Percentiles rank a stretch among this genome's conserved stretches.
phyloP scores from a whole-genome alignment of 2,888 invertebrate species.

The Philonicus albiceps region DNA sequence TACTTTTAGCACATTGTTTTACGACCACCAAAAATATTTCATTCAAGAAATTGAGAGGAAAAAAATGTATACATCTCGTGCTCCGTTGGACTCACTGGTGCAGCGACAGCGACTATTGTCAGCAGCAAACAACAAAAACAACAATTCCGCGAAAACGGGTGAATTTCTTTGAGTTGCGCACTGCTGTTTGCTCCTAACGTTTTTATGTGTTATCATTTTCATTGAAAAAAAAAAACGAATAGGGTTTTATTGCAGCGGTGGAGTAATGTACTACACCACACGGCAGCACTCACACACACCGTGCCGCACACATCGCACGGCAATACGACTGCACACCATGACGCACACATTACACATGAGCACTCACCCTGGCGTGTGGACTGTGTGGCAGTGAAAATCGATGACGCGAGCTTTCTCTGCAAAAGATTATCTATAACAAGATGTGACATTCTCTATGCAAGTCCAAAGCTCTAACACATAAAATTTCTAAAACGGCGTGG shows the following conservation, averaged over 20 bases:
- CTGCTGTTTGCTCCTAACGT: background rate
- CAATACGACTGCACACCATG: background rate
- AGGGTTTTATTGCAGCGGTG: conserved; percentile 7
- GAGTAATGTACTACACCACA: background rate
- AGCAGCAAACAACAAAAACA: background rate
- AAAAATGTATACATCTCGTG: background rate
- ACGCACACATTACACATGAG: background rate
- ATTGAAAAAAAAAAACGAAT: conserved; percentile 28
- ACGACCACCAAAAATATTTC: conserved; percentile 13
- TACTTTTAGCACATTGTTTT: background rate
- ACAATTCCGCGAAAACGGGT: background rate
- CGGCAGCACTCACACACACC: too few species aligned
- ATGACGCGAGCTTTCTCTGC: background rate
- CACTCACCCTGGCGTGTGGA: background rate
- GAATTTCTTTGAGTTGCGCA: background rate
- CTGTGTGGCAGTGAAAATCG: background rate
- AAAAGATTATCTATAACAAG: too few species aligned
- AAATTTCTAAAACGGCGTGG: too few species aligned
- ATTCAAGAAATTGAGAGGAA: conserved; percentile 17
- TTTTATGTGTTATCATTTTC: conserved; percentile 18
- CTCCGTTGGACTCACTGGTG: background rate
- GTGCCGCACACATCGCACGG: background rate
- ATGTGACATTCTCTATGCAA: too few species aligned
- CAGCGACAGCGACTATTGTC: background rate
- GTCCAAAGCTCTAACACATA: too few species aligned